Evolutionary conservation across 2,113 vertebrate genomes (phyloP).

Genomic region (Falcunculus frontatus): DNA sequence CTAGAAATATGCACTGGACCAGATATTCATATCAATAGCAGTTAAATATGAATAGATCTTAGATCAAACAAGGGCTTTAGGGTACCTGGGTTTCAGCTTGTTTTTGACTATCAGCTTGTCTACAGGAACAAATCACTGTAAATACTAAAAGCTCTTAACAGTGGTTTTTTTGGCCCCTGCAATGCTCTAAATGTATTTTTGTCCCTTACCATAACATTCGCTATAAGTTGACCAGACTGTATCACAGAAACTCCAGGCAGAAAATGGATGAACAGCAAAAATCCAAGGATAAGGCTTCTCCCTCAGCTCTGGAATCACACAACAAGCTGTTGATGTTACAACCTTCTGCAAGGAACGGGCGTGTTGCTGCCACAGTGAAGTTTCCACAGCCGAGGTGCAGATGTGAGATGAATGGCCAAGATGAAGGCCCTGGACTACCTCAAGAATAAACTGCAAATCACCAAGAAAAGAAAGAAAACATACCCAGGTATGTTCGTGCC

Average conservation of each 20-base stretch:
- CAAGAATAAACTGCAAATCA: constrained; percentile 11
- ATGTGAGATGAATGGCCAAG: not conserved
- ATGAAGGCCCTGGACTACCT: not conserved
- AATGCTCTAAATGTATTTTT: not conserved
- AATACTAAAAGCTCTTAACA: not conserved
- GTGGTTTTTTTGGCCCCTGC: not conserved
- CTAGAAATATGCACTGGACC: not conserved
- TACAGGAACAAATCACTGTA: not conserved
- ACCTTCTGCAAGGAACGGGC: not conserved
- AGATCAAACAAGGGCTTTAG: not conserved
- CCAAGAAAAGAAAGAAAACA: not conserved
- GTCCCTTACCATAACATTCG: not conserved
- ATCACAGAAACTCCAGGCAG: not conserved
- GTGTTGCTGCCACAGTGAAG: not conserved
- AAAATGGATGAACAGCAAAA: not conserved
- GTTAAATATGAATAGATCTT: not conserved
- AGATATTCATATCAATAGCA: not conserved
- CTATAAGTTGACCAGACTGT: not conserved
- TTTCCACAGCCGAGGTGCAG: not conserved
- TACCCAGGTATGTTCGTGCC: not conserved
- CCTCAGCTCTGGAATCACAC: not conserved
- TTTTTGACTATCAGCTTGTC: not conserved
- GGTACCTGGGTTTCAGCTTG: not conserved
- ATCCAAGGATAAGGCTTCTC: not conserved
- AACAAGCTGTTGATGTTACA: not conserved